phyloP scores from a whole-genome alignment of 2,797 vertebrate species.

The Tangara arthus region DNA sequence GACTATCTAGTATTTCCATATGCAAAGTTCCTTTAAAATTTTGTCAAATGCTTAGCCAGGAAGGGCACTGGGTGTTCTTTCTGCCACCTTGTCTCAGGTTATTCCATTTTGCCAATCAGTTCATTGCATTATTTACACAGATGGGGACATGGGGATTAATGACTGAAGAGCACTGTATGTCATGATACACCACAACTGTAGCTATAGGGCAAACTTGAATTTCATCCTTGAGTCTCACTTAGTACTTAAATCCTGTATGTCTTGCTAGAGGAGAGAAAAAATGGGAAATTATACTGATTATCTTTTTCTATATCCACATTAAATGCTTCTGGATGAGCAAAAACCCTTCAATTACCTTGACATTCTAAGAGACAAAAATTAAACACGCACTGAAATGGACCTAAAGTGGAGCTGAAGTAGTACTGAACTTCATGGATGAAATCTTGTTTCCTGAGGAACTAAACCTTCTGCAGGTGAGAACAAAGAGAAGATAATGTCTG shows the following conservation, averaged over 20 bases:
- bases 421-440: not conserved
- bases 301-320: not conserved
- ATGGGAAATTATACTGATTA: not conserved
- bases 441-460: not conserved
- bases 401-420: not conserved
- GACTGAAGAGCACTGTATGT: not conserved
- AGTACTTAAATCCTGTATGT: not conserved
- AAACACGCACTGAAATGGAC: not conserved
- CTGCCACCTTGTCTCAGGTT: not conserved
- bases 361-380: not conserved
- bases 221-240: not conserved
- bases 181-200: not conserved
- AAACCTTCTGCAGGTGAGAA: not conserved
- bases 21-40: not conserved
- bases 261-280: not conserved
- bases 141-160: not conserved
- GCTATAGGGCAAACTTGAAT: not conserved
- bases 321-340: not conserved
- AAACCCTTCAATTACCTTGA: not conserved
- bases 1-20: not conserved
- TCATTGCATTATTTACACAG: not conserved
- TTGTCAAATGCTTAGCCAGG: not conserved
- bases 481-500: not conserved
- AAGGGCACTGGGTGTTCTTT: not conserved
- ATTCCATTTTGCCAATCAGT: not conserved